phyloP scores from a whole-genome alignment of 2,888 invertebrate species.

The Drosophila meridionalis region DNA sequence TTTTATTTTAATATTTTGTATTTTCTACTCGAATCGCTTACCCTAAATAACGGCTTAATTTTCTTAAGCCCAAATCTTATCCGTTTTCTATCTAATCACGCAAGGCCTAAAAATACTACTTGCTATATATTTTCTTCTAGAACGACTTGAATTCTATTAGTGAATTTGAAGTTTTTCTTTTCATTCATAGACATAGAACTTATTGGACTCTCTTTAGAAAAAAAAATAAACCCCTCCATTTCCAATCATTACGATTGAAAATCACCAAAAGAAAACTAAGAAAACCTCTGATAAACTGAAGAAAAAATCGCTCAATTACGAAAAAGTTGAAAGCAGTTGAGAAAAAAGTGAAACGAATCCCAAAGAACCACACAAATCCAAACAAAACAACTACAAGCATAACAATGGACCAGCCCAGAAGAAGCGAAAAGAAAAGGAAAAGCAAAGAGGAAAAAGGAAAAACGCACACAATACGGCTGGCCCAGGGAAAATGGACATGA shows the following conservation, averaged over 20 bases:
- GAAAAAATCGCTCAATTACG: slow-evolving; percentile 44
- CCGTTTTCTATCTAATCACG: not conserved
- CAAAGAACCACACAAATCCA: slow-evolving; percentile 31
- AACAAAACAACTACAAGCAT: slow-evolving; percentile 30
- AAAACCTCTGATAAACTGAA: slow-evolving; percentile 11
- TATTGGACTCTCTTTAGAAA: not conserved
- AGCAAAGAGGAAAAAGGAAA: slow-evolving; percentile 2
- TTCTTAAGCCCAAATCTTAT: not conserved
- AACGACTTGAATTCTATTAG: not conserved
- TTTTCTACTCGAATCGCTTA: not conserved
- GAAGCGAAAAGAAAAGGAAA: slow-evolving; percentile 1
- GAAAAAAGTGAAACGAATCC: slow-evolving; percentile 29
- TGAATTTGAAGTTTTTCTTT: not conserved
- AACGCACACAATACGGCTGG: slow-evolving; percentile 38
- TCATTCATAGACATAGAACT: not conserved
- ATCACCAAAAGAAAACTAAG: not conserved
- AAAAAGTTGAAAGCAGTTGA: slow-evolving; percentile 40
- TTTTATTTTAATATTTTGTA: not conserved
- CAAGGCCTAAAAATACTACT: not conserved
- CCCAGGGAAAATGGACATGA: slow-evolving; percentile 34
- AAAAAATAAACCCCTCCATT: slow-evolving; percentile 15
- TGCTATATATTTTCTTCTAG: not conserved
- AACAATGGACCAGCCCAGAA: slow-evolving; percentile 38
- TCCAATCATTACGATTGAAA: slow-evolving; percentile 42
- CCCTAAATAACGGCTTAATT: too few relatives aligned